Percentiles rank a stretch among this genome's conserved stretches.
phyloP scores from a whole-genome alignment of 2,888 invertebrate genomes.

The Teinopalpus imperialis region DNA sequence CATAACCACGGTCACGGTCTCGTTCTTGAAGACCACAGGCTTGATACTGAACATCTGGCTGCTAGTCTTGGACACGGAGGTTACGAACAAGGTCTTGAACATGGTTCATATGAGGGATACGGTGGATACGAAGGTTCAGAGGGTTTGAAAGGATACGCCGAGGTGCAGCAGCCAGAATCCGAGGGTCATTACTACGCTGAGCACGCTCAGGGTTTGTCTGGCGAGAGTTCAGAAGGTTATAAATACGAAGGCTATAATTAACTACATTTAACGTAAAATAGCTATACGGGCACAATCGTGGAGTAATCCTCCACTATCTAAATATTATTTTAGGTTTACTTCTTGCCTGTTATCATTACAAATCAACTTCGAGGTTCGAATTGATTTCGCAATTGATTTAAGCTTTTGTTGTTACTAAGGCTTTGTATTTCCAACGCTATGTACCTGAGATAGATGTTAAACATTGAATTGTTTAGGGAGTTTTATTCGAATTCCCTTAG shows the following conservation, averaged over 20 bases:
- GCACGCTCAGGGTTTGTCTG: slow-evolving; percentile 52
- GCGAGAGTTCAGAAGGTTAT: slow-evolving; percentile 62
- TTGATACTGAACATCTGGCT: slow-evolving; percentile 61
- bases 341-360: slow-evolving; percentile 57
- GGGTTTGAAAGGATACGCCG: slow-evolving; percentile 63
- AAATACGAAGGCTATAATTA: slow-evolving; percentile 64
- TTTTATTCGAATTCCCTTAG: slow-evolving; percentile 48
- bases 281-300: slow-evolving; percentile 43
- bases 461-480: slow-evolving; percentile 45
- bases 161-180: slow-evolving; percentile 52
- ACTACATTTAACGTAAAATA: slow-evolving; percentile 41
- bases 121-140: slow-evolving; percentile 62
- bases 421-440: slow-evolving; percentile 42
- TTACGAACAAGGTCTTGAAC: slow-evolving; percentile 47
- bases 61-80: slow-evolving; percentile 44
- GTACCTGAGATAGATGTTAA: slow-evolving; percentile 72
- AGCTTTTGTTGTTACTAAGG: slow-evolving; percentile 42
- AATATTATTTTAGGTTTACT: slow-evolving; percentile 49
- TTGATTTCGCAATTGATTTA: slow-evolving; percentile 40
- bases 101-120: slow-evolving; percentile 42
- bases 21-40: slow-evolving; percentile 82
- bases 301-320: slow-evolving; percentile 42
- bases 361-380: slow-evolving; percentile 6
- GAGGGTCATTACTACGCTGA: slow-evolving; percentile 59
- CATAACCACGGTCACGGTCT: slow-evolving; percentile 82